These are phyloP conservation scores for Zeuzera pyrina DNA, from an alignment of 2,888 invertebrate species.

Conservation along the genomic window DNA sequence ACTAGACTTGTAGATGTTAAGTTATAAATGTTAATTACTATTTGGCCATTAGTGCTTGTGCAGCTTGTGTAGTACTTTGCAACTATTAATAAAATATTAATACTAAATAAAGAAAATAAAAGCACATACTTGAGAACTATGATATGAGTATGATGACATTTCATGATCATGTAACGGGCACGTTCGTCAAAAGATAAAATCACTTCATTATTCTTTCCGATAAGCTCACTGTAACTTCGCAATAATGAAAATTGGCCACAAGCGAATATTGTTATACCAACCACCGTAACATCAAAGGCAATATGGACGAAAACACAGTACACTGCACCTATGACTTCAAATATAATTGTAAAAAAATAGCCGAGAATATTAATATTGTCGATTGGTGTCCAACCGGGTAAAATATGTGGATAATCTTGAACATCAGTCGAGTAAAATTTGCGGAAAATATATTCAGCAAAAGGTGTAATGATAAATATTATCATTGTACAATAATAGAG, in stretches of 20 bases:
- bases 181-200: conserved; percentile 26
- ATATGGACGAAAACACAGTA: conserved; percentile 41
- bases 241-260: conserved; percentile 43
- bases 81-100: no score
- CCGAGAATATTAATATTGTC: conserved; percentile 24
- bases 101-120: conserved; percentile 3
- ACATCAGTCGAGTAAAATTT: conserved; percentile 15
- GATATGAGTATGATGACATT: conserved; percentile 34
- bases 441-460: conserved; percentile 31
- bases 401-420: conserved; percentile 34
- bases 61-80: no score
- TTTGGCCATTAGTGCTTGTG: no score
- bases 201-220: conserved; percentile 33
- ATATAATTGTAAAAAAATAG: conserved; percentile 27
- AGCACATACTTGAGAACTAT: conserved; percentile 35
- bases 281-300: conserved; percentile 38
- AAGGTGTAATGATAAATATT: conserved; percentile 40
- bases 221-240: conserved; percentile 29
- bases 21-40: no score
- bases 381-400: conserved; percentile 42
- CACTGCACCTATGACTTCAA: conserved; percentile 33
- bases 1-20: no score
- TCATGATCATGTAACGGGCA: conserved; percentile 38
- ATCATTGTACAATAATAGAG: conserved; percentile 35
- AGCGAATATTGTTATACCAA: conserved; percentile 48